Evolutionary conservation across 2,113 vertebrate genomes (phyloP).

Genomic region (Cyprinodon brontotheroides): DNA sequence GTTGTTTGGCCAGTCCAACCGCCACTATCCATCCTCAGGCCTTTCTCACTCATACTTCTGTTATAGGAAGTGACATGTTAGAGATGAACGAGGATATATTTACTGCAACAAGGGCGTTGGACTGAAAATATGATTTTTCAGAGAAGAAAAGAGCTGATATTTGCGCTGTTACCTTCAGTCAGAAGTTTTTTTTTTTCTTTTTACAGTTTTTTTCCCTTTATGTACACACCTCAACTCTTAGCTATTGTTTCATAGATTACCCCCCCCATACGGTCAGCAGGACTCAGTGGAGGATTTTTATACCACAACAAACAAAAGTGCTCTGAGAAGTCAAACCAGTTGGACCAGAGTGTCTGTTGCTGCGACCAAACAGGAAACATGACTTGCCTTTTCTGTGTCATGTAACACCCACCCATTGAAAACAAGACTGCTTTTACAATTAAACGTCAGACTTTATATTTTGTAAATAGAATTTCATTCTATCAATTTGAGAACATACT

Average conservation of each 20-base stretch:
- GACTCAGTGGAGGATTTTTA: background rate
- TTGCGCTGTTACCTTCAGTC: background rate
- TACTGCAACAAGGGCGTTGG: background rate
- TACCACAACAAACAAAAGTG: slow-evolving; percentile 32
- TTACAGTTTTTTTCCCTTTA: background rate
- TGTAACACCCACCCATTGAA: background rate
- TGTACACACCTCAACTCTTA: no score
- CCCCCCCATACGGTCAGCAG: background rate
- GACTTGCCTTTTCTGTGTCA: background rate
- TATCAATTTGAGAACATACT: background rate
- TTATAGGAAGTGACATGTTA: background rate
- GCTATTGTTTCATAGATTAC: background rate
- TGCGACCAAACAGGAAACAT: slow-evolving; percentile 19
- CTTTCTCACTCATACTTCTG: background rate
- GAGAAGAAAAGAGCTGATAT: slow-evolving; percentile 4
- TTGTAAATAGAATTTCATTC: background rate
- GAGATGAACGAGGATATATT: background rate
- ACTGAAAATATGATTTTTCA: background rate
- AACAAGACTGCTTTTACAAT: background rate
- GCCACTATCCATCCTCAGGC: slow-evolving; percentile 2
- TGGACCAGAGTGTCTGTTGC: slow-evolving; percentile 28
- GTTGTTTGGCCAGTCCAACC: slow-evolving; percentile 50
- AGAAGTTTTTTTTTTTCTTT: background rate
- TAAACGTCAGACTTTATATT: background rate
- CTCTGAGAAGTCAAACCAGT: slow-evolving; percentile 56